These are phyloP conservation scores for Beroe forskalii DNA, from an alignment of 37 sponge, comb jelly and placozoan genomes.

Conservation along the genomic window DNA sequence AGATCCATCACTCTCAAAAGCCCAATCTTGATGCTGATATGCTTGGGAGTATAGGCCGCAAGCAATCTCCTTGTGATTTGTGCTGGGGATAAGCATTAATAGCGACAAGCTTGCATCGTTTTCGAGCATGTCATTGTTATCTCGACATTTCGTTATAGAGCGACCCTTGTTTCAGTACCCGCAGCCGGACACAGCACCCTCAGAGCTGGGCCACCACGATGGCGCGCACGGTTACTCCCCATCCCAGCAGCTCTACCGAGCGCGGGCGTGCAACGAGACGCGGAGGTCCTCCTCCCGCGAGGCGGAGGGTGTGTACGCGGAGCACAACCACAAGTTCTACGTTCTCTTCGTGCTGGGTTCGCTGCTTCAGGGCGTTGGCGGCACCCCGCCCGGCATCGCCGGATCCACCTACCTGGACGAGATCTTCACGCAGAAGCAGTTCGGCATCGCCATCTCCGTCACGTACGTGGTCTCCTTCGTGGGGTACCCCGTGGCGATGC, in stretches of 20 bases:
- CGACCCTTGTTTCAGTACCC: too few species aligned
- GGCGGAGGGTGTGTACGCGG: neutral
- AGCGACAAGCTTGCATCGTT: too few species aligned
- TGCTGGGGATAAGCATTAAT: too few species aligned
- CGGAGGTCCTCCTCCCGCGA: neutral
- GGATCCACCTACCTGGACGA: constrained; percentile 63
- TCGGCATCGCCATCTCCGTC: constrained; percentile 44
- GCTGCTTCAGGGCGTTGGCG: constrained; percentile 36
- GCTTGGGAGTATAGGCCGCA: too few species aligned
- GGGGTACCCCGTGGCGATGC: constrained; percentile 33
- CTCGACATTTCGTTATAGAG: too few species aligned
- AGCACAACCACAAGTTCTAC: constrained; percentile 45
- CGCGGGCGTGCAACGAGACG: neutral
- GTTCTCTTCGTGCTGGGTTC: constrained; percentile 14
- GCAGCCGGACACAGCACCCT: neutral
- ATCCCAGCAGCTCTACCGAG: neutral
- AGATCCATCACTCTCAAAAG: too few species aligned
- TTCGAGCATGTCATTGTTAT: too few species aligned
- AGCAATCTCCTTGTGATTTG: too few species aligned
- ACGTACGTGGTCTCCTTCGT: constrained; percentile 36
- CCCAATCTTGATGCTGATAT: too few species aligned
- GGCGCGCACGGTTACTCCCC: neutral
- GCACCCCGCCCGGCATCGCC: constrained; percentile 36
- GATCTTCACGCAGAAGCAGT: constrained; percentile 53
- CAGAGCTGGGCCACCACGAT: too few species aligned